Evolutionary conservation across 2,113 vertebrate genomes (phyloP), one percentile per base, ranked within the genome.

Genomic region (Spheniscus mendiculus): DNA sequence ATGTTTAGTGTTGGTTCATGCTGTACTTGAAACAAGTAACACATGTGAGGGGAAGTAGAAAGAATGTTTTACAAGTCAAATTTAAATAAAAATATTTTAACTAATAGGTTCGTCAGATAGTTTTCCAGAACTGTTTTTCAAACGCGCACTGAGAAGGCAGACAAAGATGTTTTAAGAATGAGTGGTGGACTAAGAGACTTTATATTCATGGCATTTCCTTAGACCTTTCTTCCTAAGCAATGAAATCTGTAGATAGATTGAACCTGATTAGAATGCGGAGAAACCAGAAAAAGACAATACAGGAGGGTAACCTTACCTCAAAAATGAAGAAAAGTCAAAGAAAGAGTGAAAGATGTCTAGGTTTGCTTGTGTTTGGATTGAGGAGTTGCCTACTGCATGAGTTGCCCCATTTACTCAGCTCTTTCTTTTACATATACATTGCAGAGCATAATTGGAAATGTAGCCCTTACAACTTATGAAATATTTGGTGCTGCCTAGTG

Each of bases 21-120:
- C 36, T 92, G 61, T 79, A 93, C 9, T 82, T 79, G 70, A 87
- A 95, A 82, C 69, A 91, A 85, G 45, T 85, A 87, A 95, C 73
- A 93, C 21, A 65, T 50, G 62, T 52, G 59, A 82, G 25, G 27
- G 65, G 45, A 95, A 72, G 25, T 32, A 71, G n/a, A 74, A 36
- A 62, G 23, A 62, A 47, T 67, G 18, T 78, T 95, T 93, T 92
- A 84, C 47, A 82, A 59, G 47, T 49, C 10, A 76, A 53, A 86
- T 86, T 76, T 91, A 69, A 85, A 82, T 76, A 55, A 87, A 71
- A 81, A 52, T 90, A 40, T 66, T 83, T 83, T 78, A 62, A 81
- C 13, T 59, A 71, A 29, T 34, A 59, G 7, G 15, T 73, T 94
- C 47, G 8, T 93, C 4, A 0, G 42, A 30, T 19, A 44, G 11